These are phyloP conservation scores for Drosophila neotestacea DNA, from an alignment of 2,888 invertebrate genomes.

Conservation along the genomic window DNA sequence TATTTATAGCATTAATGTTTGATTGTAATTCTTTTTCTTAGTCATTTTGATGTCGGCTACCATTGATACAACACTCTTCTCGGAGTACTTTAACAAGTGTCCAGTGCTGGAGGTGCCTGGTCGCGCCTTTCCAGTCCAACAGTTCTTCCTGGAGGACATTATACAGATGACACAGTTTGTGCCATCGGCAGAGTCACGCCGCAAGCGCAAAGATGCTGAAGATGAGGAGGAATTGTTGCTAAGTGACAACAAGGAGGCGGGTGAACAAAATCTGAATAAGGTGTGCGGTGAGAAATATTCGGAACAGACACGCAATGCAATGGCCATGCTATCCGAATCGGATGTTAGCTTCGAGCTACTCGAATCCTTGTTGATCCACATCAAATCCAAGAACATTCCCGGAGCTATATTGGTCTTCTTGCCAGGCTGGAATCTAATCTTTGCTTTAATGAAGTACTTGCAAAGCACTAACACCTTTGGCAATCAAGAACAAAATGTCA, in stretches of 20 bases:
- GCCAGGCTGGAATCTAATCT: slow-evolving; percentile 99
- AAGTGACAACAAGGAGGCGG: slow-evolving; percentile 88
- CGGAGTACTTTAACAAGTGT: slow-evolving; percentile 95
- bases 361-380: slow-evolving; percentile 90
- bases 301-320: slow-evolving; percentile 88
- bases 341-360: slow-evolving; percentile 97
- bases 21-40: slow-evolving; percentile 5
- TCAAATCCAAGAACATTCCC: slow-evolving; percentile 87
- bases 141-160: slow-evolving; percentile 97
- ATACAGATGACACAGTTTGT: slow-evolving; percentile 94
- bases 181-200: slow-evolving; percentile 90
- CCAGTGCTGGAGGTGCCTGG: slow-evolving; percentile 95
- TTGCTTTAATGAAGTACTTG: slow-evolving; percentile 94
- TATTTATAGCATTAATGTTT: neutral
- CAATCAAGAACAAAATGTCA: slow-evolving; percentile 88
- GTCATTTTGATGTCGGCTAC: slow-evolving; percentile 99
- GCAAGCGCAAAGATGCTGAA: slow-evolving; percentile 89
- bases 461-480: slow-evolving; percentile 91
- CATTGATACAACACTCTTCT: slow-evolving; percentile 96
- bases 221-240: slow-evolving; percentile 88
- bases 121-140: slow-evolving; percentile 93
- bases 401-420: slow-evolving; percentile 97
- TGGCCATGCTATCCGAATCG: slow-evolving; percentile 93
- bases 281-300: slow-evolving; percentile 86
- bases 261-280: slow-evolving; percentile 92